Evolutionary conservation across 2,113 vertebrate genomes (phyloP).

Genomic region (Tiliqua scincoides): DNA sequence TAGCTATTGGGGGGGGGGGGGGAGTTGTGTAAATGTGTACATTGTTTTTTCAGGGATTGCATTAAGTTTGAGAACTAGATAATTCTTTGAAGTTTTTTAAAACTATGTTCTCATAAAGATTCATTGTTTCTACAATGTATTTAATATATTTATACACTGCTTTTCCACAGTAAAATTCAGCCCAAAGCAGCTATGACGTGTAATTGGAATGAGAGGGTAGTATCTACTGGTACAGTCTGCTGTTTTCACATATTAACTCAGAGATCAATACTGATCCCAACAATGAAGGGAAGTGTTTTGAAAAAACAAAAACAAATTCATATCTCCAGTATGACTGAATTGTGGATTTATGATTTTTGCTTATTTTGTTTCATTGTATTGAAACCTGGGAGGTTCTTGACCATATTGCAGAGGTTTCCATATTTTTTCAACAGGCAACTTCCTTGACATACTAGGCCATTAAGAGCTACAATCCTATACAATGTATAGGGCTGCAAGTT

Average conservation of each 20-base stretch:
- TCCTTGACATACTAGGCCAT: too few species aligned
- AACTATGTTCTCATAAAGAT: neutral
- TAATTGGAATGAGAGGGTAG: neutral
- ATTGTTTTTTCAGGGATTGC: too few species aligned
- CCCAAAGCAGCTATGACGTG: too few species aligned
- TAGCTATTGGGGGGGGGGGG: too few species aligned
- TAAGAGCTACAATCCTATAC: too few species aligned
- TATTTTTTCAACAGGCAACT: too few species aligned
- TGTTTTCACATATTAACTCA: neutral
- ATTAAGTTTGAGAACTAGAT: neutral
- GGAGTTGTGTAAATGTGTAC: too few species aligned
- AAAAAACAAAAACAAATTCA: neutral
- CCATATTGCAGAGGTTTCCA: too few species aligned
- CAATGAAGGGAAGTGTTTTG: neutral
- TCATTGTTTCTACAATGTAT: too few species aligned
- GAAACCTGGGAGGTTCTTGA: neutral
- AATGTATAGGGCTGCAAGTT: too few species aligned
- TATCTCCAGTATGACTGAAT: neutral
- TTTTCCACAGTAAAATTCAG: neutral
- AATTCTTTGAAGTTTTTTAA: neutral
- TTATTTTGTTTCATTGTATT: fast-evolving
- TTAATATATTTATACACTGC: too few species aligned
- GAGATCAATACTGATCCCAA: neutral
- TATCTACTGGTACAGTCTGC: neutral
- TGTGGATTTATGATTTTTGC: fast-evolving